Base-by-base conservation (phyloP, 1,140 invertebrate species). In the Camponotus pennsylvanicus region DNA sequence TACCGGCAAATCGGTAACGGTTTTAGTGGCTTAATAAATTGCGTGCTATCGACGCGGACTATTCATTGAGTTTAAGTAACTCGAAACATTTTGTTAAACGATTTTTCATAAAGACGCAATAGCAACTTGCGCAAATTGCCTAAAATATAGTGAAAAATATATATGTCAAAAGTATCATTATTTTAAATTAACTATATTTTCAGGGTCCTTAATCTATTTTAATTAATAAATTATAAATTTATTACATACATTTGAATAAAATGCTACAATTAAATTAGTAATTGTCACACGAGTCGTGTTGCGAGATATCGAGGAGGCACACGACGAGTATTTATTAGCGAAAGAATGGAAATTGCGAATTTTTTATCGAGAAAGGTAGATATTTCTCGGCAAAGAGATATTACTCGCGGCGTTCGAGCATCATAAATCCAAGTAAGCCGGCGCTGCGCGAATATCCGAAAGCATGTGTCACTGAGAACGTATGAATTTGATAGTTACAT, bases 401-500 rank as follows among this genome's bases (percentile, higher is more conserved):
- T 27, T 27, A 27, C 27, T 71, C 57, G n/a, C n/a, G 34, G 59
- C 34, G 34, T 15, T 2, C 59, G 9, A 9, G 34, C 27, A 40
- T 59, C 55, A 8, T 42, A 37, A 83, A 73, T 73, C 45, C 7
- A 45, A 45, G 64, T 15, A 49, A 83, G 27, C 61, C 3, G 45
- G 34, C 55, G 59, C 32, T 8, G 37, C 78, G 40, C 21, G 52
- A 59, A 71, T 71, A 42, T 59, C 3, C 18, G 67, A 71, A 71
- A 57, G 49, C 9, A 27, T 27, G 4, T 69, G 64, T 37, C 13
- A 55, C 37, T 45, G 79, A 82, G 27, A 61, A 45, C 66, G 52
- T 79, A 69, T 79, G 75, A 70, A 70, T 80, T 80, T 57, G 66
- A n/a, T 61, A 71, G 79, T 82, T 82, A 82, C 40, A 66, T 37